Conservation (phyloP, 2,113 vertebrate species). For the Tachysurus vachellii region DNA sequence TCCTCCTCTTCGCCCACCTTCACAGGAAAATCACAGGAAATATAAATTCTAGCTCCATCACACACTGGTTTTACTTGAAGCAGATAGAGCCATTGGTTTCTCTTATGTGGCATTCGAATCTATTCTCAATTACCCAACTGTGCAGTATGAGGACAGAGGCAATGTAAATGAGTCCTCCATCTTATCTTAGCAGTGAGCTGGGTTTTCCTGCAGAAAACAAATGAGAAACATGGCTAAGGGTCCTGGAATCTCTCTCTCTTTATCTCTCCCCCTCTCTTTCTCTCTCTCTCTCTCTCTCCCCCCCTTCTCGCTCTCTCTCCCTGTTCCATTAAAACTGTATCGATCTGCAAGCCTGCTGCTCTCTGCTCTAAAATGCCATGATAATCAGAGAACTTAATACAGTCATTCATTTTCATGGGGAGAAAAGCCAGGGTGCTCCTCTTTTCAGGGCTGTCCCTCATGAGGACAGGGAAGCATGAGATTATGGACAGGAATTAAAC, state of each 20-base stretch:
- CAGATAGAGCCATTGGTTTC: conserved; percentile 48
- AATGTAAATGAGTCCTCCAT: conserved; percentile 59
- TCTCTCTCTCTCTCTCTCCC: conserved; percentile 48
- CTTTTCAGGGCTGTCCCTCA: conserved; percentile 59
- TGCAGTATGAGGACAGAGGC: conserved; percentile 46
- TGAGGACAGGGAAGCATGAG: conserved; percentile 53
- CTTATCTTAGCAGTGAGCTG: conserved; percentile 52
- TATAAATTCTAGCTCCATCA: conserved; percentile 16
- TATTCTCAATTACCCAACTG: conserved; percentile 58
- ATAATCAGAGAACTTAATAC: conserved; percentile 69
- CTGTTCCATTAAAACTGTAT: conserved; percentile 71
- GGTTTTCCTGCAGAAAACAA: conserved; percentile 56
- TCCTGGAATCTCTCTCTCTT: conserved; percentile 49
- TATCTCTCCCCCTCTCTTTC: conserved; percentile 50
- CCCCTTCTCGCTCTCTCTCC: conserved; percentile 49
- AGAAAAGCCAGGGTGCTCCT: conserved; percentile 60
- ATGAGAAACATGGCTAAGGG: conserved; percentile 63
- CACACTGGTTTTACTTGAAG: conserved; percentile 44
- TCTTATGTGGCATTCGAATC: conserved; percentile 53
- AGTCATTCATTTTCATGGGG: conserved; percentile 65
- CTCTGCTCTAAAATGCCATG: conserved; percentile 61
- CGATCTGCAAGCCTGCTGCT: conserved; percentile 59
- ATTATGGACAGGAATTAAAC: conserved; percentile 25
- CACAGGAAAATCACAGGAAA: conserved; percentile 35
- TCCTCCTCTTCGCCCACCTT: conserved; percentile 13